Evolutionary conservation across 1,140 invertebrate species (phyloP).

Genomic region (Augochlora pura): DNA sequence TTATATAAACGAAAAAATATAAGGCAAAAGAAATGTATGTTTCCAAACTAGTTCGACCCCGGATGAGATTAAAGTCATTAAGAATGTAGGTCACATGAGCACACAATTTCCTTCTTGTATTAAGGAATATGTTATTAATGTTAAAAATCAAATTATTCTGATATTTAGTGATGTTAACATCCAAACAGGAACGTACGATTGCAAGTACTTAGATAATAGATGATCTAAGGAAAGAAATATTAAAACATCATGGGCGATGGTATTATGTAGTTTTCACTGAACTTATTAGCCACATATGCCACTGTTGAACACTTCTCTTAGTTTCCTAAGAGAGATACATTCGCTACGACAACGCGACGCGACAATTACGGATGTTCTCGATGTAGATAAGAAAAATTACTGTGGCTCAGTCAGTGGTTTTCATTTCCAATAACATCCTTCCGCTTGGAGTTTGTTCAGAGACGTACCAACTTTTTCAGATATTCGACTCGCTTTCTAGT

Average conservation of each 20-base stretch:
- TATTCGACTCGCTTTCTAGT: background rate
- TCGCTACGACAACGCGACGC: background rate
- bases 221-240: background rate
- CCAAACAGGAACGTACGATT: slow-evolving; percentile 21
- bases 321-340: slow-evolving; percentile 24
- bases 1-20: slow-evolving; percentile 1
- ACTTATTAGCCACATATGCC: slow-evolving; percentile 34
- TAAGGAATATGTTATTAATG: background rate
- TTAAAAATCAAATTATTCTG: background rate
- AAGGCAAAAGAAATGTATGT: background rate
- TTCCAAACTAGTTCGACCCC: background rate
- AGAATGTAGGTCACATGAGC: slow-evolving; percentile 22
- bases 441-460: background rate
- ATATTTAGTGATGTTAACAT: background rate
- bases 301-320: slow-evolving; percentile 33
- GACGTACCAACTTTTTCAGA: background rate
- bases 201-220: background rate
- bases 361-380: slow-evolving; percentile 9
- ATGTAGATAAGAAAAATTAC: slow-evolving; percentile 27
- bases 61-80: background rate
- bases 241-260: slow-evolving; percentile 15
- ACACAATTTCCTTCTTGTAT: background rate
- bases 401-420: slow-evolving; percentile 19
- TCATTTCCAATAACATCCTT: background rate
- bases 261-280: slow-evolving; percentile 27